Evolutionary conservation across 2,888 invertebrate species (phyloP).

Genomic region (Thymelicus sylvestris): DNA sequence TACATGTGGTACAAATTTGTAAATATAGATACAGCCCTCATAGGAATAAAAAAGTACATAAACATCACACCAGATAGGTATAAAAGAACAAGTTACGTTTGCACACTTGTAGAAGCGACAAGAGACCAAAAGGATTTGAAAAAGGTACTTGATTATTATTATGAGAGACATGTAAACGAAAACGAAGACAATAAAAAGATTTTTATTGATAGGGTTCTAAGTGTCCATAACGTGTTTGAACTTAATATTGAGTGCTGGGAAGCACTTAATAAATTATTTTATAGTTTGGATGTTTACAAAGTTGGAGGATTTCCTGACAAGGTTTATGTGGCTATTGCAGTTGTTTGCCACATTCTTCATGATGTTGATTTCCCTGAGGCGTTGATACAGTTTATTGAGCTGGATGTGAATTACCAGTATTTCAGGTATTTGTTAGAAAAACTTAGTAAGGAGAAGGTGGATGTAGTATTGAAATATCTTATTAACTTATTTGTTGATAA

Average conservation of each 20-base stretch:
- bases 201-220: conserved; percentile 53
- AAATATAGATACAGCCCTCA: conserved; percentile 57
- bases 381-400: conserved; percentile 18
- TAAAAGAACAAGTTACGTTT: conserved; percentile 50
- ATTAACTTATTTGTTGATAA: conserved; percentile 27
- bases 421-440: conserved; percentile 4
- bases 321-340: conserved; percentile 6
- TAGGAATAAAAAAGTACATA: conserved; percentile 55
- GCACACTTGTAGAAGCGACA: conserved; percentile 52
- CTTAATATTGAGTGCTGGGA: conserved; percentile 61
- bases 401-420: conserved; percentile 23
- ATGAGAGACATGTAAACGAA: conserved; percentile 63
- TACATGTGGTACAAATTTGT: conserved; percentile 62
- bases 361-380: conserved; percentile 13
- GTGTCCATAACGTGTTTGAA: conserved; percentile 53
- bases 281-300: conserved; percentile 56
- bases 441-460: conserved; percentile 12
- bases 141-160: conserved; percentile 57
- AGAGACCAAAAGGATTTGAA: conserved; percentile 55
- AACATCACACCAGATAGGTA: conserved; percentile 47
- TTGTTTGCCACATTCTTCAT: conserved; percentile 19
- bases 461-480: conserved; percentile 24
- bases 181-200: conserved; percentile 46
- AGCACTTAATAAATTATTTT: conserved; percentile 57
- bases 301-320: background rate